phyloP scores from a whole-genome alignment of 2,888 invertebrate genomes.

The Xanthorhoe designata region DNA sequence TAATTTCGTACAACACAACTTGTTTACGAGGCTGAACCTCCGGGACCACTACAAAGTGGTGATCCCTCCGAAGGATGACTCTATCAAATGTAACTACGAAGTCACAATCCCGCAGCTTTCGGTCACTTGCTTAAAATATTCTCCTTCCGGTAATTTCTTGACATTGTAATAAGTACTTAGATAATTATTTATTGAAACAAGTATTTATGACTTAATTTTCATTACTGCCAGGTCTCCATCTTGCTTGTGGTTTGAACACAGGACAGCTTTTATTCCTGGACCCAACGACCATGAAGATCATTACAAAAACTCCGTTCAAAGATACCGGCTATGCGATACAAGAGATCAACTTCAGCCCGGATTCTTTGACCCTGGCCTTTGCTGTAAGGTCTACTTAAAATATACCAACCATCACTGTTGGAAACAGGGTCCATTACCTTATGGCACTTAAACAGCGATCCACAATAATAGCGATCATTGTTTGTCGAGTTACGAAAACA shows the following conservation, averaged over 20 bases:
- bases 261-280: slow-evolving; percentile 87
- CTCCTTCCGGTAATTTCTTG: slow-evolving; percentile 77
- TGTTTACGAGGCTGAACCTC: slow-evolving; percentile 62
- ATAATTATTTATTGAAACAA: background rate
- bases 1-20: slow-evolving; percentile 71
- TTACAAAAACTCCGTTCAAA: slow-evolving; percentile 73
- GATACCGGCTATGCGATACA: slow-evolving; percentile 76
- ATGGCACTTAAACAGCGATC: no score
- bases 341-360: slow-evolving; percentile 81
- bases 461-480: no score
- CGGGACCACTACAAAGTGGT: slow-evolving; percentile 62
- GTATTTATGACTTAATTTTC: no score
- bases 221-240: slow-evolving; percentile 72
- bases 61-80: slow-evolving; percentile 67
- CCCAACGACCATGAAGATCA: slow-evolving; percentile 81
- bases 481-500: no score
- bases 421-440: no score
- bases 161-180: no score
- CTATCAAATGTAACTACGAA: slow-evolving; percentile 61
- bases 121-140: slow-evolving; percentile 81
- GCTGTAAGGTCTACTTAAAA: slow-evolving; percentile 70
- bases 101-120: slow-evolving; percentile 61
- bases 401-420: no score
- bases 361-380: slow-evolving; percentile 84
- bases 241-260: slow-evolving; percentile 86